Evolutionary conservation across 2,113 vertebrate genomes (phyloP).

Genomic region (Sitta europaea): DNA sequence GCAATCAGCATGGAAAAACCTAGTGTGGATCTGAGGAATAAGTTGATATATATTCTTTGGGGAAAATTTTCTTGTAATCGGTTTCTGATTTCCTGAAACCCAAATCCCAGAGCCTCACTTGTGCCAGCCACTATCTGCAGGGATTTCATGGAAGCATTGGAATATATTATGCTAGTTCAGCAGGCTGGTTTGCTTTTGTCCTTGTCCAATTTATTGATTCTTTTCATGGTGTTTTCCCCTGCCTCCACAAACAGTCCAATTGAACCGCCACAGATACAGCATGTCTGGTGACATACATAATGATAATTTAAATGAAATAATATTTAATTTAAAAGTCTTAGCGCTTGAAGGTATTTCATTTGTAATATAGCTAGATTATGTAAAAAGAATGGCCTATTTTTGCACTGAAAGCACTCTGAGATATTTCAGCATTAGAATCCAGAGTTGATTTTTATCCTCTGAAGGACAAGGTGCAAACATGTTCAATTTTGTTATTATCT

Average conservation of each 20-base stretch:
- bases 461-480: background rate
- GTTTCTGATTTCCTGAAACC: background rate
- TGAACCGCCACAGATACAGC: fast-evolving
- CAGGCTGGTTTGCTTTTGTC: background rate
- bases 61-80: background rate
- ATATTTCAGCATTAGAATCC: background rate
- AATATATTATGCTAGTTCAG: background rate
- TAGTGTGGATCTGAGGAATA: background rate
- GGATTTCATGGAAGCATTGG: background rate
- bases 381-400: background rate
- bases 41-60: background rate
- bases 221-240: background rate
- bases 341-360: background rate
- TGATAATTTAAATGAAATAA: background rate
- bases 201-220: background rate
- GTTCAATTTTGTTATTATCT: background rate
- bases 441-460: background rate
- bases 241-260: background rate
- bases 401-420: background rate
- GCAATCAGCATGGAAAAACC: background rate
- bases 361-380: background rate
- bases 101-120: background rate
- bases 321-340: background rate
- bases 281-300: fast-evolving
- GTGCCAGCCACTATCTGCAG: background rate